phyloP scores from a whole-genome alignment of 1,140 invertebrate species.

The Trissolcus basalis region DNA sequence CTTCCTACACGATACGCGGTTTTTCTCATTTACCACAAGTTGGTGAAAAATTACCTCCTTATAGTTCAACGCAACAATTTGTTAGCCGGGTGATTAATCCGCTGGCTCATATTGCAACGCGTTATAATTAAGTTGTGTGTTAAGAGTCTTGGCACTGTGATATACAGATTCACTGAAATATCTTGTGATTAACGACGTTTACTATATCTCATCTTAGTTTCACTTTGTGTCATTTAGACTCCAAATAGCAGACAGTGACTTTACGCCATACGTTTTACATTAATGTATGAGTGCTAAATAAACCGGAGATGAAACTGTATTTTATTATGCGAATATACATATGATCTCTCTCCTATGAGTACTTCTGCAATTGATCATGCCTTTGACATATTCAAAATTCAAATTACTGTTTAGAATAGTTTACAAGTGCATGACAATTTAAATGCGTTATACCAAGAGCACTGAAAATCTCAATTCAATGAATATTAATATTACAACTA shows the following conservation, averaged over 20 bases:
- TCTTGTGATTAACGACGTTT: conserved; percentile 44
- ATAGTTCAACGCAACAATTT: conserved; percentile 25
- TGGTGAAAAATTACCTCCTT: conserved; percentile 11
- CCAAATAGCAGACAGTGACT: conserved; percentile 33
- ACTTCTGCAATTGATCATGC: conserved; percentile 35
- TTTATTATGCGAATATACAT: too few species aligned
- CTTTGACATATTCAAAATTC: conserved; percentile 41
- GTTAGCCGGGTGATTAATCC: conserved; percentile 31
- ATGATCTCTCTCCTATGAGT: neutral
- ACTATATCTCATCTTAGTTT: conserved; percentile 46
- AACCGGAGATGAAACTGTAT: too few species aligned
- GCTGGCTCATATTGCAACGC: neutral
- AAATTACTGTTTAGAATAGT: conserved; percentile 26
- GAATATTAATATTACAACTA: conserved; percentile 34
- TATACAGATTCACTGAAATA: conserved; percentile 28
- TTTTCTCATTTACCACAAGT: conserved; percentile 6
- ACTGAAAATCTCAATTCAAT: conserved; percentile 8
- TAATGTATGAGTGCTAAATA: too few species aligned
- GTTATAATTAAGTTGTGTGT: too few species aligned
- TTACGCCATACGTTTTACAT: conserved; percentile 14
- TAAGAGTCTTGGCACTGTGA: conserved; percentile 4
- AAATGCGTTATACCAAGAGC: conserved; percentile 21
- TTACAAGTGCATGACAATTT: conserved; percentile 32
- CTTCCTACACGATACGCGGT: neutral
- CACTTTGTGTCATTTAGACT: conserved; percentile 40